Evolutionary conservation across 2,113 vertebrate genomes (phyloP), one percentile per base, ranked within the genome.

Genomic region (Gracilinanus agilis): DNA sequence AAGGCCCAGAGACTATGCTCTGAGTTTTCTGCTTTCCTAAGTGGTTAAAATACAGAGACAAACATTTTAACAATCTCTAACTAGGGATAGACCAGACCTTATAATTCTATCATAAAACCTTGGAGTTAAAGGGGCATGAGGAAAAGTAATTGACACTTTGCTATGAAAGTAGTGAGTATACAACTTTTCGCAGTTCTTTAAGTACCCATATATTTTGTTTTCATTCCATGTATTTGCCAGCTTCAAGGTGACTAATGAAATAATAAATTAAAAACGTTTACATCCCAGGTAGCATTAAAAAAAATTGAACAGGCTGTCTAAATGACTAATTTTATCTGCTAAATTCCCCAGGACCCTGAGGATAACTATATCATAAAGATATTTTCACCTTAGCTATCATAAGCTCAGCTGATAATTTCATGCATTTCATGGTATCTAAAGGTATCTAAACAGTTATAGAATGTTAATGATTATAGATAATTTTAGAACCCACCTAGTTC

Each of bases 31-130:
- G 44, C 75, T 95, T 96, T 40, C 91, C 34, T 93, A 54, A 94
- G 10, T 90, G 67, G 16, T 91, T 93, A 11, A 88, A 96, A 23
- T 93, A 29, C 67, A 53, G 25, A 53, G 56, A 53, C 10, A 25
- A 91, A 29, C 49, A 88, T 91, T 95, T 95, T 34, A 61, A 40
- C 67, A 0, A 89, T 93, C 34, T 95, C 49, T 96, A 49, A 53
- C 83, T 92, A 53, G 83, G 29, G 24, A 55, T 95, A 93, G 89
- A 92, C 91, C 54, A 93, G 89, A 92, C 91, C 54, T 27, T 95
- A 88, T 94, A 24, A 83, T 93, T 91, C 10, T 44, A 88, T 61
- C 67, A 75, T 88, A 40, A 94, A 93, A 91, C 61, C 24, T 89
- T 21, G 3, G 94, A 94, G 88, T 25, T 93, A 93, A 56, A 55